Percentiles rank a stretch among this genome's conserved stretches.
Evolutionary conservation across 1,140 invertebrate species (phyloP).

Genomic region (Lineus longissimus): DNA sequence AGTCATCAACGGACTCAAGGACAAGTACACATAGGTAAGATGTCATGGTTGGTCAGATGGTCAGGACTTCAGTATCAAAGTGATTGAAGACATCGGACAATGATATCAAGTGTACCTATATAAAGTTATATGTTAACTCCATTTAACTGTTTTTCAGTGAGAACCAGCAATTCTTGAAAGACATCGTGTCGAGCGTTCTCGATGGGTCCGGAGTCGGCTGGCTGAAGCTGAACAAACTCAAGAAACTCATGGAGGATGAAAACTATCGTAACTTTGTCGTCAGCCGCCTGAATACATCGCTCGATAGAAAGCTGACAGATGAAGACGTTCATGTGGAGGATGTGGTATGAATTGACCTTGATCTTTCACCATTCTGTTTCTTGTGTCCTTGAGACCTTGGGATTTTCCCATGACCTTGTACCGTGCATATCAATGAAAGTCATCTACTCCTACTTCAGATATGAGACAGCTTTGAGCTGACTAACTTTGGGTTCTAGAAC

Average conservation of each 20-base stretch:
- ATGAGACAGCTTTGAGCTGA: too few species aligned
- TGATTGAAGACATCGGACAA: too few species aligned
- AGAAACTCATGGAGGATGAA: conserved; percentile 98
- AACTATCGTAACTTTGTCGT: conserved; percentile 95
- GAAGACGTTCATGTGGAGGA: conserved; percentile 94
- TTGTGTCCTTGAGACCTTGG: neutral
- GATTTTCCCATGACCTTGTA: too few species aligned
- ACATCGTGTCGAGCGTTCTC: conserved; percentile 85
- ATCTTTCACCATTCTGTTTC: conserved; percentile 1
- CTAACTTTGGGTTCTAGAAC: too few species aligned
- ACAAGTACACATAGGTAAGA: conserved; percentile 19
- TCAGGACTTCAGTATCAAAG: too few species aligned
- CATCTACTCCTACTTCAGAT: too few species aligned
- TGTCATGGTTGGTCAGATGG: too few species aligned
- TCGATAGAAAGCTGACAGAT: conserved; percentile 88
- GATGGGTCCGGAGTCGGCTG: conserved; percentile 96
- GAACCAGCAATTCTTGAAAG: conserved; percentile 61
- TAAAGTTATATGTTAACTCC: too few species aligned
- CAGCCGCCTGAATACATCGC: conserved; percentile 88
- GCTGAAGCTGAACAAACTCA: conserved; percentile 89
- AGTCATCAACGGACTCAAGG: conserved; percentile 23
- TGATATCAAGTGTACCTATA: too few species aligned
- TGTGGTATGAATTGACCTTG: conserved; percentile 72
- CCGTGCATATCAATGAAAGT: too few species aligned
- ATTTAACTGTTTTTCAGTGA: conserved; percentile 48